Conservation (phyloP, 2,113 vertebrate species). For the Pristiophorus japonicus region DNA sequence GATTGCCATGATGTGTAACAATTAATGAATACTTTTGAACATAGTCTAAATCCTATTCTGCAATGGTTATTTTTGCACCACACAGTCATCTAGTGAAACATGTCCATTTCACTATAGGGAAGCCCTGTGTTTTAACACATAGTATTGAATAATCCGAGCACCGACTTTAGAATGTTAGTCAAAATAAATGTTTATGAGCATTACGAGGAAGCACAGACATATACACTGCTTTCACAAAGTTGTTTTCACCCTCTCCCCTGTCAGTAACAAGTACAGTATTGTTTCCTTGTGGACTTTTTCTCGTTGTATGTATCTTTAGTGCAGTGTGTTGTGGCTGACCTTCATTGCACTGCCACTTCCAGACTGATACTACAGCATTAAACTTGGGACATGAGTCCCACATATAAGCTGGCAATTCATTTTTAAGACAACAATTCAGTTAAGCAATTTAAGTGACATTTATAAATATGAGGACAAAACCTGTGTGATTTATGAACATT, state of each 20-base stretch:
- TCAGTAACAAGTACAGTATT: neutral
- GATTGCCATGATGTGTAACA: neutral
- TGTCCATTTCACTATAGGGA: neutral
- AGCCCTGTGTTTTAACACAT: neutral
- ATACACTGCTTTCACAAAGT: neutral
- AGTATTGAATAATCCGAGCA: neutral
- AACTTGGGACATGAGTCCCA: neutral
- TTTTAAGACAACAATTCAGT: neutral
- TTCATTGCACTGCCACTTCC: neutral
- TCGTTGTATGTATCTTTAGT: constrained; percentile 1
- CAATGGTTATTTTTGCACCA: neutral
- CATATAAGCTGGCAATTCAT: neutral
- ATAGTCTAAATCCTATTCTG: neutral
- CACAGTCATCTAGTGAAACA: neutral
- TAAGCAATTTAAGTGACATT: neutral
- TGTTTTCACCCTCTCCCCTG: neutral
- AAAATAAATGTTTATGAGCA: neutral
- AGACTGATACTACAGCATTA: neutral
- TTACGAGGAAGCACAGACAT: neutral
- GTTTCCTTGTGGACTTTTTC: constrained; percentile 5
- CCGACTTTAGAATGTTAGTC: neutral
- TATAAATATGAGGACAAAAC: neutral
- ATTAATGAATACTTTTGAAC: neutral
- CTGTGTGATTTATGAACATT: neutral
- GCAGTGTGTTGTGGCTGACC: neutral